Percentiles rank a stretch among this genome's conserved stretches.
Evolutionary conservation across 1,140 invertebrate species (phyloP).

Genomic region (Drosophila serrata): DNA sequence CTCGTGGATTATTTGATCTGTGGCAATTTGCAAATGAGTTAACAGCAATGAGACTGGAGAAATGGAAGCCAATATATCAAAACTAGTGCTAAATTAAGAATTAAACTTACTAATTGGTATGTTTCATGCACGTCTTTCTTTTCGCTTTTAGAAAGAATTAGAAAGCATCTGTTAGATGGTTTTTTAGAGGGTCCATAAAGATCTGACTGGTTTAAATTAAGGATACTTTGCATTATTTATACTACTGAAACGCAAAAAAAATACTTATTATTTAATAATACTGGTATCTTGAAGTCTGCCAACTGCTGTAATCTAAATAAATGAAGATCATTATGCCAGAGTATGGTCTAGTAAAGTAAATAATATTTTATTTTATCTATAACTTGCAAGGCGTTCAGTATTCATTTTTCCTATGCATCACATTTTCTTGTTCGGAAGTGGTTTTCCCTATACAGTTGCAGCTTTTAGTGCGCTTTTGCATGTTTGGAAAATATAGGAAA

Average conservation of each 20-base stretch:
- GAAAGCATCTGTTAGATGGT: neutral
- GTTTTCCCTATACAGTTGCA: slow-evolving; percentile 22
- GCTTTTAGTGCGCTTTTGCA: slow-evolving; percentile 11
- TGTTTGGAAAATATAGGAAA: slow-evolving; percentile 32
- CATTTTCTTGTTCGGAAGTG: slow-evolving; percentile 39
- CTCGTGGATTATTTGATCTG: slow-evolving; percentile 40
- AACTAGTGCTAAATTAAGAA: neutral
- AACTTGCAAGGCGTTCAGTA: slow-evolving; percentile 2
- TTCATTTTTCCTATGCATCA: slow-evolving; percentile 19
- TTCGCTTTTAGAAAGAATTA: neutral
- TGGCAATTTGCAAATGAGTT: slow-evolving; percentile 21
- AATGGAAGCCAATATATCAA: neutral
- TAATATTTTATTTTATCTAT: slow-evolving; percentile 1
- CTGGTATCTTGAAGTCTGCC: neutral
- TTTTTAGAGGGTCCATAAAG: neutral
- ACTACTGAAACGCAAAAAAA: neutral
- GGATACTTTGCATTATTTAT: neutral
- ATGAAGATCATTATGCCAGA: neutral
- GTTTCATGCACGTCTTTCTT: neutral
- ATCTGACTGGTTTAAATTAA: neutral
- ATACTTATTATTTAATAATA: neutral
- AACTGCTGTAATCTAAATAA: neutral
- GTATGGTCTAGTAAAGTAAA: neutral
- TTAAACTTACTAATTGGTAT: too few species aligned
- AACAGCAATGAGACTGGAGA: neutral